Evolutionary conservation across 2,888 invertebrate genomes (phyloP).

Genomic region (Caradrina kadenii): DNA sequence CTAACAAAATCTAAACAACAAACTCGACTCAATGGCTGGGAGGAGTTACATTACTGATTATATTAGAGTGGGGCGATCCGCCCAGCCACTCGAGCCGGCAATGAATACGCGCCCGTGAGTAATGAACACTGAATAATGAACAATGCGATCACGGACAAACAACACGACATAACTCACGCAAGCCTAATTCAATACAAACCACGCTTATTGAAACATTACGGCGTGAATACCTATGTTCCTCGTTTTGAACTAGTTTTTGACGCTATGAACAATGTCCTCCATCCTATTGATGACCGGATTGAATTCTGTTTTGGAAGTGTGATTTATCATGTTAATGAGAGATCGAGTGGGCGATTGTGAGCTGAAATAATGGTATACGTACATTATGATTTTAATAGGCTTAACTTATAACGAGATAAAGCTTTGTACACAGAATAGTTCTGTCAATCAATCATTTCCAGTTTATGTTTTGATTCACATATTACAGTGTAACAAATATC

Average conservation of each 20-base stretch:
- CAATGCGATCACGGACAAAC: conserved; percentile 61
- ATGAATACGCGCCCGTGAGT: conserved; percentile 58
- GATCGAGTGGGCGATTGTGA: conserved; percentile 6
- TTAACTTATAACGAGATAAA: conserved; percentile 23
- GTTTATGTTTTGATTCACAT: conserved; percentile 12
- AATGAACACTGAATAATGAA: conserved; percentile 70
- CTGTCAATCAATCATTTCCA: conserved; percentile 28
- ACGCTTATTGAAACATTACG: conserved; percentile 55
- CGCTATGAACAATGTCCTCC: conserved; percentile 33
- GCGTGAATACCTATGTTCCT: conserved; percentile 32
- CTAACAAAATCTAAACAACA: conserved; percentile 43
- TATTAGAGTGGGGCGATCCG: conserved; percentile 35
- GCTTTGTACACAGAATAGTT: conserved; percentile 26
- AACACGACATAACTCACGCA: conserved; percentile 65
- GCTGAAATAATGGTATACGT: conserved; percentile 16
- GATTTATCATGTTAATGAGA: conserved; percentile 39
- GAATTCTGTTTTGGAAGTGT: conserved; percentile 34
- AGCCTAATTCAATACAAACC: conserved; percentile 61
- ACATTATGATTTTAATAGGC: conserved; percentile 36
- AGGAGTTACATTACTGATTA: conserved; percentile 55
- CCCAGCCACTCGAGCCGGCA: conserved; percentile 51
- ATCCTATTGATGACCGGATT: conserved; percentile 24
- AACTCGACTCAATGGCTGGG: conserved; percentile 37
- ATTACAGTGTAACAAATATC: not conserved
- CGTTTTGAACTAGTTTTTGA: conserved; percentile 46